These are phyloP conservation scores for Agrotis clavis DNA, from an alignment of 2,888 invertebrate species.

Conservation along the genomic window DNA sequence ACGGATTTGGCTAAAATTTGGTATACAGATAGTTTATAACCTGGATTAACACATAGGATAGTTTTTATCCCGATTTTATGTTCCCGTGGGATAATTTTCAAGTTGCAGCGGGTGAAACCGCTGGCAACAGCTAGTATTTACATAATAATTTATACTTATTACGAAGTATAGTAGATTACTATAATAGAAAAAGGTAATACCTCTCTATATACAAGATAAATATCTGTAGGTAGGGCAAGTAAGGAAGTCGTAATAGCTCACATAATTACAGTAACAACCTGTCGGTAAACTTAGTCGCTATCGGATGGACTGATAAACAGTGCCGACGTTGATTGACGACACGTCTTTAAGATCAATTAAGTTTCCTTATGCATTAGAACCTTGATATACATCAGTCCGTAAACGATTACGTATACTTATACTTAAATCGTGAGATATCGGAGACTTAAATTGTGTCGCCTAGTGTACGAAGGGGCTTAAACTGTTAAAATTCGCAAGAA, in stretches of 20 bases:
- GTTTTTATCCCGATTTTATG: no score
- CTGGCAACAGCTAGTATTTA: no score
- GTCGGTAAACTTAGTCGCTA: conserved; percentile 24
- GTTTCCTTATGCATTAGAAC: conserved; percentile 21
- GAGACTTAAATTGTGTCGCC: no score
- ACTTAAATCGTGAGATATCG: background rate
- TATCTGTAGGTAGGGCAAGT: background rate
- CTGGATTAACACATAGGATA: no score
- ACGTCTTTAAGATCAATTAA: conserved; percentile 39
- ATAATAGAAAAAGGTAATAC: background rate
- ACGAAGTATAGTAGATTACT: no score
- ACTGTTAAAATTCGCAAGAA: no score
- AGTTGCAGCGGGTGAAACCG: no score
- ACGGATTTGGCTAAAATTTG: no score
- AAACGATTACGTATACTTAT: conserved; percentile 10
- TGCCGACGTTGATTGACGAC: conserved; percentile 29
- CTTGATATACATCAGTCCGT: background rate
- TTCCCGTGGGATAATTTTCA: no score
- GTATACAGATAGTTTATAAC: no score
- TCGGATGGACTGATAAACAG: conserved; percentile 17
- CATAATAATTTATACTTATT: no score
- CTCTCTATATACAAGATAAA: background rate
- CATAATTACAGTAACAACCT: conserved; percentile 39
- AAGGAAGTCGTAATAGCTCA: background rate
- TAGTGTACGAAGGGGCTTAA: no score